Evolutionary conservation across 2,888 invertebrate species (phyloP).

Genomic region (Plebejus anna): DNA sequence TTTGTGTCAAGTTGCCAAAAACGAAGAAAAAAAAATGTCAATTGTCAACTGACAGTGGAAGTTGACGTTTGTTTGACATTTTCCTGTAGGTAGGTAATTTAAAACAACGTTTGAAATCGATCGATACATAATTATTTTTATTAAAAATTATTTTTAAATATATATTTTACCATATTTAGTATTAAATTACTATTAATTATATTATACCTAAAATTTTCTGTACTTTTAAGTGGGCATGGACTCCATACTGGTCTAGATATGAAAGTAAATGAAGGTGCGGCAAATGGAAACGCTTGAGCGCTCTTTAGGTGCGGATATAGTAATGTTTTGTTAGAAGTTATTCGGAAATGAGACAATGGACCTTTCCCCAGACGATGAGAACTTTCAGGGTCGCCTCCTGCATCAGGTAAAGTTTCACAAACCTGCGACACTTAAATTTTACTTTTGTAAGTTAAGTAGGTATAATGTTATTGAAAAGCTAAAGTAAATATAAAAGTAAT

Average conservation of each 20-base stretch:
- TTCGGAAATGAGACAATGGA: slow-evolving; percentile 69
- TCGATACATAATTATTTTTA: slow-evolving; percentile 8
- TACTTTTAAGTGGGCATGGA: slow-evolving; percentile 3
- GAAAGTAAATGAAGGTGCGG: slow-evolving; percentile 32
- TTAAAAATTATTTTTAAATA: neutral
- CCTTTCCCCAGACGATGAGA: slow-evolving; percentile 88
- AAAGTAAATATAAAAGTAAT: neutral
- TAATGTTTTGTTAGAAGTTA: slow-evolving; percentile 45
- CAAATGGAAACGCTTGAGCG: slow-evolving; percentile 60
- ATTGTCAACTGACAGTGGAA: neutral
- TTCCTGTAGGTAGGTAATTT: neutral
- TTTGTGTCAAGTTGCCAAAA: no score
- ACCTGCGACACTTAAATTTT: neutral
- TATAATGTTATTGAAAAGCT: neutral
- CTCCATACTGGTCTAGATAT: slow-evolving; percentile 28
- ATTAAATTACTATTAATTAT: neutral
- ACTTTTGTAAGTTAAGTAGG: neutral
- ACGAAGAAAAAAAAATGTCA: slow-evolving; percentile 5
- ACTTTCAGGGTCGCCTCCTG: slow-evolving; percentile 87
- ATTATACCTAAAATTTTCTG: neutral
- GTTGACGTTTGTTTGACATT: slow-evolving; percentile 13
- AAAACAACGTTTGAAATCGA: slow-evolving; percentile 30
- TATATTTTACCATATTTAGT: neutral
- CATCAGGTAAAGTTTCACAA: slow-evolving; percentile 81
- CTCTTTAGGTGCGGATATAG: slow-evolving; percentile 53